Percentiles rank a stretch among this genome's conserved stretches.
These are phyloP conservation scores for Cherax destructor DNA, from an alignment of 1,140 invertebrate genomes.

Conservation along the genomic window DNA sequence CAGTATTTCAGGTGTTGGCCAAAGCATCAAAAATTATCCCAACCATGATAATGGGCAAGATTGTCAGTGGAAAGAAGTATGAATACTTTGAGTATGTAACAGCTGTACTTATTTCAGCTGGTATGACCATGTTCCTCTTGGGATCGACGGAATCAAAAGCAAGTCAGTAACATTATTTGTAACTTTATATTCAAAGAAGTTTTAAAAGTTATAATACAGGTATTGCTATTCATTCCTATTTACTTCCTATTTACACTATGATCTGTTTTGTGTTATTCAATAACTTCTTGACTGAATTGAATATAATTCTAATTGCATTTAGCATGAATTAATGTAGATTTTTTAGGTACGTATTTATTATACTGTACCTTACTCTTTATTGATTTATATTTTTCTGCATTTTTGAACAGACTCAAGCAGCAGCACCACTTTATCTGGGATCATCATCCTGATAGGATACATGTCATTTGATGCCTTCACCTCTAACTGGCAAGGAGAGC, in stretches of 20 bases:
- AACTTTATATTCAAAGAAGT: too few species aligned
- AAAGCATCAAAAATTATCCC: slow-evolving; percentile 97
- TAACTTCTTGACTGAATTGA: too few species aligned
- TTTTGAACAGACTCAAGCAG: slow-evolving; percentile 75
- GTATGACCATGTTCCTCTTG: slow-evolving; percentile 94
- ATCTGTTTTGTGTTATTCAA: too few species aligned
- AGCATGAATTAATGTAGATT: too few species aligned
- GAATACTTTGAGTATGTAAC: slow-evolving; percentile 95
- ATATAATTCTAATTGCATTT: too few species aligned
- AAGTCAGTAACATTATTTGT: slow-evolving; percentile 73
- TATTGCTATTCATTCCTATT: too few species aligned
- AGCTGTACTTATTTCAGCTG: slow-evolving; percentile 91
- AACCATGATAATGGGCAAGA: slow-evolving; percentile 98
- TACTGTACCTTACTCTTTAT: background rate
- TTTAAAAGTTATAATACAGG: too few species aligned
- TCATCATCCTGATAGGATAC: slow-evolving; percentile 91
- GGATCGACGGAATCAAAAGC: slow-evolving; percentile 77
- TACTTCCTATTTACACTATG: too few species aligned
- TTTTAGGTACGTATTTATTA: too few species aligned
- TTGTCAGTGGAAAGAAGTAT: slow-evolving; percentile 92
- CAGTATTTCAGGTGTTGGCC: slow-evolving; percentile 86
- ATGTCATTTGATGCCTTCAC: slow-evolving; percentile 98
- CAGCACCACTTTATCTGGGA: slow-evolving; percentile 89
- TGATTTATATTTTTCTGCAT: background rate
- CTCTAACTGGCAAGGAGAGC: slow-evolving; percentile 96